phyloP scores from a whole-genome alignment of 2,888 invertebrate genomes.

The Drosophila vallismaia region DNA sequence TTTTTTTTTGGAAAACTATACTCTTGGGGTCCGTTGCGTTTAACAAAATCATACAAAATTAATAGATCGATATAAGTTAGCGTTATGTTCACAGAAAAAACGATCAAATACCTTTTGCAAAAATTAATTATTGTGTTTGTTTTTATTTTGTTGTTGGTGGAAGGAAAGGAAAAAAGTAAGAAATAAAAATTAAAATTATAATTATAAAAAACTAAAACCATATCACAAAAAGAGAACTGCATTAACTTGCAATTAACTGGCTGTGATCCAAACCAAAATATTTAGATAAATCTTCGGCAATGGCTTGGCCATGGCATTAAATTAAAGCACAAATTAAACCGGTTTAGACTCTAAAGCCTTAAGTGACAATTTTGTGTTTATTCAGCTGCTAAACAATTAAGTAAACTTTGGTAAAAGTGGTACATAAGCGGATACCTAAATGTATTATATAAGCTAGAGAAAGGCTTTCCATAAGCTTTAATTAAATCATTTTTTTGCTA shows the following conservation, averaged over 20 bases:
- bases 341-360: background rate
- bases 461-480: slow-evolving; percentile 9
- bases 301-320: slow-evolving; percentile 12
- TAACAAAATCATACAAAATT: slow-evolving; percentile 56
- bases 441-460: background rate
- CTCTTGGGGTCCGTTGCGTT: slow-evolving; percentile 37
- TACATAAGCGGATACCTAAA: background rate
- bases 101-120: slow-evolving; percentile 63
- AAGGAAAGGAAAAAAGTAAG: slow-evolving; percentile 55
- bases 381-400: background rate
- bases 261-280: slow-evolving; percentile 12
- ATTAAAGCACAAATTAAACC: slow-evolving; percentile 29
- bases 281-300: slow-evolving; percentile 4
- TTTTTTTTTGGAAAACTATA: slow-evolving; percentile 43
- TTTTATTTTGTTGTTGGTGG: slow-evolving; percentile 22
- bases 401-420: background rate
- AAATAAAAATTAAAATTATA: slow-evolving; percentile 70
- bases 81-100: slow-evolving; percentile 43
- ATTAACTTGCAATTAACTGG: slow-evolving; percentile 12
- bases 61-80: slow-evolving; percentile 30
- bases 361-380: background rate
- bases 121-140: slow-evolving; percentile 32
- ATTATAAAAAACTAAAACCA: slow-evolving; percentile 64
- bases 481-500: background rate
- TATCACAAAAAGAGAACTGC: slow-evolving; percentile 6